phyloP scores from a whole-genome alignment of 2,113 vertebrate genomes.

The Gymnocephalus cernua region DNA sequence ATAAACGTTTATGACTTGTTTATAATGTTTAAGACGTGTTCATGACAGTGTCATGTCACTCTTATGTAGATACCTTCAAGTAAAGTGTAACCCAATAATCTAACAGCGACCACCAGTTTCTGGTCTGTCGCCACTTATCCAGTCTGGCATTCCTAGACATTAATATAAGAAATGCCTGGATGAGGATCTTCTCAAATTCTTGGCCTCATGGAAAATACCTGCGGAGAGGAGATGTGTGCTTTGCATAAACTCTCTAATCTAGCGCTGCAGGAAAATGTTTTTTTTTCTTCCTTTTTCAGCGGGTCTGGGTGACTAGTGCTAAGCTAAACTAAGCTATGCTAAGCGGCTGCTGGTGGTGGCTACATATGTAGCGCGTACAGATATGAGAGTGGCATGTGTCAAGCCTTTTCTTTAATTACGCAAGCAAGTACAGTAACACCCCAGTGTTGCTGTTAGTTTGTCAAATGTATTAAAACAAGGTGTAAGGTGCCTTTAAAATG shows the following conservation, averaged over 20 bases:
- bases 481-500: neutral
- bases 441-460: neutral
- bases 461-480: neutral
- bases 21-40: too few species aligned
- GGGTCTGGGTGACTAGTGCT: neutral
- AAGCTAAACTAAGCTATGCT: neutral
- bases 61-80: too few species aligned
- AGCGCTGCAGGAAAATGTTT: neutral
- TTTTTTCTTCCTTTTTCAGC: neutral
- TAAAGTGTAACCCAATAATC: too few species aligned
- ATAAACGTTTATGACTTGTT: too few species aligned
- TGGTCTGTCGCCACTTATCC: conserved; percentile 48
- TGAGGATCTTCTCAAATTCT: conserved; percentile 13
- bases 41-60: too few species aligned
- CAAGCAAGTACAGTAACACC: too few species aligned
- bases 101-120: conserved; percentile 31
- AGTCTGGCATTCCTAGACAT: conserved; percentile 46
- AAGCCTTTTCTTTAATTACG: neutral
- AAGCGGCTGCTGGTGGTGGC: neutral
- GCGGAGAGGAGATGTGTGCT: neutral
- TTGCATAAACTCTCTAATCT: neutral
- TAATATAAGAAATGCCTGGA: neutral
- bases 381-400: too few species aligned
- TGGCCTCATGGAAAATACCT: neutral
- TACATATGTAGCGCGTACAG: neutral